Evolutionary conservation across 2,113 vertebrate genomes (phyloP).

Genomic region (Hipposideros armiger): DNA sequence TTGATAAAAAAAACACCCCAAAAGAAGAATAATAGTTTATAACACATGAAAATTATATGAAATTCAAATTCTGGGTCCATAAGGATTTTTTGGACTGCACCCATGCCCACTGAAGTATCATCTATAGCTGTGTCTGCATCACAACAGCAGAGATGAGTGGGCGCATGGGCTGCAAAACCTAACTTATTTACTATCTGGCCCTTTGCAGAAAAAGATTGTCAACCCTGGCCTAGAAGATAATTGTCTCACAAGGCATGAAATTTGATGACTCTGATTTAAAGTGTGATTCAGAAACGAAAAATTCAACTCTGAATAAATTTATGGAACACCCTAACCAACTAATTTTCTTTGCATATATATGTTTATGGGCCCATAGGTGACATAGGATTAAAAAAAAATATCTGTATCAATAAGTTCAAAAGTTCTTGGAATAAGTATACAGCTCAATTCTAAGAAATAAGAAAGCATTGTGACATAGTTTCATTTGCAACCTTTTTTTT

Average conservation of each 20-base stretch:
- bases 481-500: neutral
- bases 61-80: neutral
- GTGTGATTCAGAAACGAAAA: neutral
- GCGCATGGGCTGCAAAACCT: neutral
- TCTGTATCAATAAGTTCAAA: neutral
- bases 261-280: slow-evolving; percentile 2
- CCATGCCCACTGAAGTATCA: neutral
- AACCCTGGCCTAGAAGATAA: neutral
- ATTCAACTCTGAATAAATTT: neutral
- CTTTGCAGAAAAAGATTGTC: neutral
- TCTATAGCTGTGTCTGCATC: neutral
- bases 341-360: neutral
- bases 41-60: neutral
- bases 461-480: neutral
- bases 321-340: neutral
- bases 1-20: neutral
- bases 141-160: neutral
- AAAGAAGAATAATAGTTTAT: neutral
- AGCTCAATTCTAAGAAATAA: neutral
- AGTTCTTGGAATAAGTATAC: neutral
- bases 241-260: neutral
- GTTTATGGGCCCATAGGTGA: neutral
- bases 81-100: neutral
- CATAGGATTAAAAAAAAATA: neutral
- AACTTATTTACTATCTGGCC: neutral